These are phyloP conservation scores for Trichogramma evanescens DNA, from an alignment of 2,888 invertebrate genomes.

Conservation along the genomic window DNA sequence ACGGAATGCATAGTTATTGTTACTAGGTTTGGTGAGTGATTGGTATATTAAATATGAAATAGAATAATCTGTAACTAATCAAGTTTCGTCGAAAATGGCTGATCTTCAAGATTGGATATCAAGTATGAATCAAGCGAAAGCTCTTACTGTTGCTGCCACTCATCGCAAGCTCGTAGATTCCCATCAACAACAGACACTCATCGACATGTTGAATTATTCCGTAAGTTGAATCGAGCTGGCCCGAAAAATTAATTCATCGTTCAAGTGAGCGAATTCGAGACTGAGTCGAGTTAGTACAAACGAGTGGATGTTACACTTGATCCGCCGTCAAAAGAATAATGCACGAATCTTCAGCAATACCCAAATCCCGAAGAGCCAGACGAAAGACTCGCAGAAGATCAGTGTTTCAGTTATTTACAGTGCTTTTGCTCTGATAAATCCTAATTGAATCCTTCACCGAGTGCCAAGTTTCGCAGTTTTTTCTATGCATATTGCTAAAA, in stretches of 20 bases:
- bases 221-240: background rate
- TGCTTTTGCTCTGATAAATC: background rate
- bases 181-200: too few relatives aligned
- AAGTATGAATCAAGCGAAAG: constrained; percentile 4
- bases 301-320: too few relatives aligned
- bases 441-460: too few relatives aligned
- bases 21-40: background rate
- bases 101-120: constrained; percentile 5
- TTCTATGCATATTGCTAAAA: too few relatives aligned
- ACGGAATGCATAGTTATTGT: background rate
- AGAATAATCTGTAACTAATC: too few relatives aligned
- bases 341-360: constrained; percentile 22
- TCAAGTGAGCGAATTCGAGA: background rate
- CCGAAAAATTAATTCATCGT: background rate
- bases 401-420: constrained; percentile 2
- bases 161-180: too few relatives aligned
- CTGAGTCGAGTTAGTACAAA: too few relatives aligned
- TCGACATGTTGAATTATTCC: too few relatives aligned
- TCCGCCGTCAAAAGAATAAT: constrained; percentile 11
- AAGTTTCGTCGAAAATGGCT: background rate
- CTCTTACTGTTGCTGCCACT: background rate
- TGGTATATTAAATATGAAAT: background rate
- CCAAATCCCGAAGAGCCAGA: constrained; percentile 25
- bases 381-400: constrained; percentile 28
- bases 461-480: too few relatives aligned